phyloP scores from a whole-genome alignment of 2,888 invertebrate species.

The Romanomermis culicivorax region DNA sequence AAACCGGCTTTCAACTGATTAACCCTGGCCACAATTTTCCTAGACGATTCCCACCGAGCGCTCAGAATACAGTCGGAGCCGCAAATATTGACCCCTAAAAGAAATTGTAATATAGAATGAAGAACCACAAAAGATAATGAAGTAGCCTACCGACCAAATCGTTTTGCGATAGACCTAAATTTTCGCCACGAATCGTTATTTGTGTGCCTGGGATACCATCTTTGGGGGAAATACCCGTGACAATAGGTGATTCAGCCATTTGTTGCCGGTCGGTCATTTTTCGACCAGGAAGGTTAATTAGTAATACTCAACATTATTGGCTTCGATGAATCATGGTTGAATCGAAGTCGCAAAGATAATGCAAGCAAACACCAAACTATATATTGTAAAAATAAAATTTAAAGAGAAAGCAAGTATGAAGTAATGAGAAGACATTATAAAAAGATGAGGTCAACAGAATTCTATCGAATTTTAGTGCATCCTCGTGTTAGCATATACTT shows the following conservation, averaged over 20 bases:
- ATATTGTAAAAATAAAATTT: no score
- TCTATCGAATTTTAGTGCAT: no score
- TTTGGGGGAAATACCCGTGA: conserved; percentile 67
- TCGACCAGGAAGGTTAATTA: no score
- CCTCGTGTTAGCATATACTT: no score
- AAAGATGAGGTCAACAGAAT: no score
- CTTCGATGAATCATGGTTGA: no score
- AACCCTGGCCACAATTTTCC: conserved; percentile 84
- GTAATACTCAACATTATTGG: no score
- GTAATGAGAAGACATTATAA: no score
- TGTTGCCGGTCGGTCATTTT: no score
- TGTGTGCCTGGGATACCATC: conserved; percentile 91
- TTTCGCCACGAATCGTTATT: conserved; percentile 87
- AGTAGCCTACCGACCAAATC: conserved; percentile 61
- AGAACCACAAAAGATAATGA: not conserved
- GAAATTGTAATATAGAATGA: not conserved
- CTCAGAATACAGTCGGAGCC: conserved; percentile 80
- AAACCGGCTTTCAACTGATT: conserved; percentile 63
- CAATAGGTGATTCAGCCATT: not conserved
- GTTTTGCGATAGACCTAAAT: conserved; percentile 58
- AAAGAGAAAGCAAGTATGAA: no score
- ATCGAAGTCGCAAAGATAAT: no score
- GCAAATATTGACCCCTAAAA: conserved; percentile 66
- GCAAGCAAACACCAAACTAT: no score
- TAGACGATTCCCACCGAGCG: conserved; percentile 90